Conservation (phyloP, 2,888 invertebrate genomes). For the Lapara coniferarum region DNA sequence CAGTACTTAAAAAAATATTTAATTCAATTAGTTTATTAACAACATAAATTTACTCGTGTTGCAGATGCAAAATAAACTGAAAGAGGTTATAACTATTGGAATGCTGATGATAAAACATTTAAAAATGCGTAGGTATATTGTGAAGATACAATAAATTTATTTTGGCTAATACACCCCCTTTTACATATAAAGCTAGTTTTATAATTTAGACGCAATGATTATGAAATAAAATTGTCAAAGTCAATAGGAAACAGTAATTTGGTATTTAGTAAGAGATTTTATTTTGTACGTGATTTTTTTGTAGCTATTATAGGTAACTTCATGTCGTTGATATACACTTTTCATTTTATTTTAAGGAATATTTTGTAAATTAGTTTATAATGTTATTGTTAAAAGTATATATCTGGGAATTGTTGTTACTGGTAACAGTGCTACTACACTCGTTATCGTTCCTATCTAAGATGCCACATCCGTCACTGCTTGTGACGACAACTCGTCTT, state of each 20-base stretch:
- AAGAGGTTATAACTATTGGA: background rate
- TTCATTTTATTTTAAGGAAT: background rate
- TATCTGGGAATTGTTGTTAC: constrained; percentile 41
- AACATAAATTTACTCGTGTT: background rate
- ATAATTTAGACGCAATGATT: background rate
- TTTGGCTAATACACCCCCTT: background rate
- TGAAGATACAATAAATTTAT: too few relatives aligned
- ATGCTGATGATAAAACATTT: constrained; percentile 7
- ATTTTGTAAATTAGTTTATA: background rate
- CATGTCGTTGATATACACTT: constrained; percentile 8
- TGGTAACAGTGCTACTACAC: constrained; percentile 67
- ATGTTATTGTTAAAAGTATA: background rate
- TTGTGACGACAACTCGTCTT: constrained; percentile 52
- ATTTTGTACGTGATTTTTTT: constrained; percentile 48
- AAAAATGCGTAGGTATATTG: background rate
- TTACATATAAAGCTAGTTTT: background rate
- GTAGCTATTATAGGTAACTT: constrained; percentile 42
- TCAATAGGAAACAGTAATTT: constrained; percentile 2
- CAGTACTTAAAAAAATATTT: background rate
- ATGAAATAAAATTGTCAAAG: constrained; percentile 2
- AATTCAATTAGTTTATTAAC: background rate
- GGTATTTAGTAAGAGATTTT: constrained; percentile 28
- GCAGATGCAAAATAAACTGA: background rate
- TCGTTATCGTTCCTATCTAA: constrained; percentile 59
- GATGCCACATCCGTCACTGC: constrained; percentile 55